A percentile compares a stretch with the other conserved stretches of the same genome.
Conservation (phyloP, 2,797 vertebrate species). For the Chelmon rostratus region DNA sequence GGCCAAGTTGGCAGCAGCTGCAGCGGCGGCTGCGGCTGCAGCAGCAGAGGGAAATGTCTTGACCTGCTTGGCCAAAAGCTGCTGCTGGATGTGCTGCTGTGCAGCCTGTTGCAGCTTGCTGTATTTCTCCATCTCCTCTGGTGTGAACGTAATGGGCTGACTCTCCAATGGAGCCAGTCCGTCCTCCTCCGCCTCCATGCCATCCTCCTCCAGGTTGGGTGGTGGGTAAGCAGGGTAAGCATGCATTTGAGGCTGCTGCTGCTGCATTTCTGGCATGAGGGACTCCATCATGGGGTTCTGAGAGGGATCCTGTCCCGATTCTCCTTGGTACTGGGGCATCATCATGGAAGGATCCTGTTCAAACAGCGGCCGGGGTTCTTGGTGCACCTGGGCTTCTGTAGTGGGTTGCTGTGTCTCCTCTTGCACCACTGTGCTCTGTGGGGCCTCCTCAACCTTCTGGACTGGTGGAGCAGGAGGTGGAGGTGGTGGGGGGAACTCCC, state of each 20-base stretch:
- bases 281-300: constrained; percentile 89
- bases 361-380: constrained; percentile 76
- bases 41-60: constrained; percentile 93
- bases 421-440: constrained; percentile 52
- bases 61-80: constrained; percentile 97
- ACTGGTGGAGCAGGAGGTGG: constrained; percentile 84
- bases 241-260: constrained; percentile 85
- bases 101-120: constrained; percentile 98
- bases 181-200: constrained; percentile 86
- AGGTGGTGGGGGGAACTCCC: constrained; percentile 88
- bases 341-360: constrained; percentile 84
- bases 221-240: constrained; percentile 90
- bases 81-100: constrained; percentile 99
- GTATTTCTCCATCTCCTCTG: constrained; percentile 99
- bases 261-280: constrained; percentile 86
- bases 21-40: constrained; percentile 83
- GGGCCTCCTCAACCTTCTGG: constrained; percentile 80
- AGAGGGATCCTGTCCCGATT: constrained; percentile 85
- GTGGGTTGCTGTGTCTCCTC: constrained; percentile 75
- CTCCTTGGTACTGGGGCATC: constrained; percentile 82
- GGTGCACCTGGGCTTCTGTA: constrained; percentile 78
- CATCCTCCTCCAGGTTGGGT: constrained; percentile 89
- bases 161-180: constrained; percentile 96
- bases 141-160: constrained; percentile 98
- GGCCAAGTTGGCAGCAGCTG: constrained; percentile 81